phyloP scores from a whole-genome alignment of 2,888 invertebrate genomes.

The Allolobophora icterica region DNA sequence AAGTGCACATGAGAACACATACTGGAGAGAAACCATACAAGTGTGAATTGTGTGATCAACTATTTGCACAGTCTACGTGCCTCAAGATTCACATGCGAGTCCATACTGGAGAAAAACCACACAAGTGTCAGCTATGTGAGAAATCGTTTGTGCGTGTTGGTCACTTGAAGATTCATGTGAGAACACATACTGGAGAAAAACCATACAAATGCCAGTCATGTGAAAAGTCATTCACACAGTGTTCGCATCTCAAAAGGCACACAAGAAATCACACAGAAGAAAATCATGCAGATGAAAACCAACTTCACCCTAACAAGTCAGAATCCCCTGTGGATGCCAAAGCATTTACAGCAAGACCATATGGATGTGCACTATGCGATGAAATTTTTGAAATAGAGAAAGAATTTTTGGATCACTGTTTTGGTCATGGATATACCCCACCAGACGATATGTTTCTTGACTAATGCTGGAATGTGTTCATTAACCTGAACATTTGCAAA shows the following conservation, averaged over 20 bases:
- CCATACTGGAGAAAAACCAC: not conserved
- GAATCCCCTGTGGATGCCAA: not conserved
- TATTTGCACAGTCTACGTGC: not conserved
- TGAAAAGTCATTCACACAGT: not conserved
- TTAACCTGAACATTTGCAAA: not conserved
- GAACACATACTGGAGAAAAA: not conserved
- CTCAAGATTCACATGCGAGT: constrained; percentile 11
- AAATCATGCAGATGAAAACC: not conserved
- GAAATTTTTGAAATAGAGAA: not conserved
- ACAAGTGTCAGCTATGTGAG: constrained; percentile 8
- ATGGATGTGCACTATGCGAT: not conserved
- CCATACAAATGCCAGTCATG: constrained; percentile 7
- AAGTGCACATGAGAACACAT: constrained; percentile 11
- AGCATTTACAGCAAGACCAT: too few species aligned
- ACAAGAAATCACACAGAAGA: not conserved
- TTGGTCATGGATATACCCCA: not conserved
- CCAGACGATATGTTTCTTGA: not conserved
- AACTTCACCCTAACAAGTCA: not conserved
- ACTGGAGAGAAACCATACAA: constrained; percentile 1
- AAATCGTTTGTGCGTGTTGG: not conserved
- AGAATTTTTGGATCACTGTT: not conserved
- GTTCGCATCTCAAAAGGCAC: not conserved
- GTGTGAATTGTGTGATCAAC: not conserved
- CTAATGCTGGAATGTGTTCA: not conserved
- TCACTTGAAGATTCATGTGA: constrained; percentile 7